phyloP scores from a whole-genome alignment of 2,113 vertebrate genomes.

The Campylomormyrus numenius region DNA sequence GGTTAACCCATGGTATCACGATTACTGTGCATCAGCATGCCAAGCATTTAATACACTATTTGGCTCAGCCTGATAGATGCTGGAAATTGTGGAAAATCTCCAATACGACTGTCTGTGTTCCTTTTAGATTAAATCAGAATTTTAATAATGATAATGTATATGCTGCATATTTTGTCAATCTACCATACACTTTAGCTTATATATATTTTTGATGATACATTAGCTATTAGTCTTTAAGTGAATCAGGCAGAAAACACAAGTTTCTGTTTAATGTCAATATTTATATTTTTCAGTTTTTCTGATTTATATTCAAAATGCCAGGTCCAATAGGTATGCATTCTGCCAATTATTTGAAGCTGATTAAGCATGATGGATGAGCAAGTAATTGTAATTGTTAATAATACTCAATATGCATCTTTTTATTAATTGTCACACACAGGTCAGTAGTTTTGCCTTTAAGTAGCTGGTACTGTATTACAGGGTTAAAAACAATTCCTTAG shows the following conservation, averaged over 20 bases:
- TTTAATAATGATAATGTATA: not conserved
- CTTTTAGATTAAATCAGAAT: not conserved
- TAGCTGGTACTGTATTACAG: not conserved
- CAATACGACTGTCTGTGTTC: not conserved
- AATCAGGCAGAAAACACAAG: not conserved
- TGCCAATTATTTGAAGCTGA: not conserved
- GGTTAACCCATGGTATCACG: not conserved
- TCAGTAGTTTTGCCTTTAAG: not conserved
- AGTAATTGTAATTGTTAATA: constrained; percentile 62
- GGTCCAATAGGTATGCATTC: not conserved
- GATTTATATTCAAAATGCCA: not conserved
- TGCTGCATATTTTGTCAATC: not conserved
- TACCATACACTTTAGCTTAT: not conserved
- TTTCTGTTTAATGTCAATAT: not conserved
- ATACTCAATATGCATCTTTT: constrained; percentile 45
- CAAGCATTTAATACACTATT: not conserved
- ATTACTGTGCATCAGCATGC: not conserved
- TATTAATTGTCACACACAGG: constrained; percentile 54
- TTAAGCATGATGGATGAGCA: constrained; percentile 39
- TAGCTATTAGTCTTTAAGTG: not conserved
- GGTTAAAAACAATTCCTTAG: not conserved
- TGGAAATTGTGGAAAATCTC: not conserved
- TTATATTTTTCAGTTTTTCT: not conserved
- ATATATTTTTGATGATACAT: not conserved
- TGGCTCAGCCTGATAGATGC: not conserved